A percentile compares a stretch with the other conserved stretches of the same genome.
Conservation (phyloP, 2,888 invertebrate species). For the Lepidonotus clava region DNA sequence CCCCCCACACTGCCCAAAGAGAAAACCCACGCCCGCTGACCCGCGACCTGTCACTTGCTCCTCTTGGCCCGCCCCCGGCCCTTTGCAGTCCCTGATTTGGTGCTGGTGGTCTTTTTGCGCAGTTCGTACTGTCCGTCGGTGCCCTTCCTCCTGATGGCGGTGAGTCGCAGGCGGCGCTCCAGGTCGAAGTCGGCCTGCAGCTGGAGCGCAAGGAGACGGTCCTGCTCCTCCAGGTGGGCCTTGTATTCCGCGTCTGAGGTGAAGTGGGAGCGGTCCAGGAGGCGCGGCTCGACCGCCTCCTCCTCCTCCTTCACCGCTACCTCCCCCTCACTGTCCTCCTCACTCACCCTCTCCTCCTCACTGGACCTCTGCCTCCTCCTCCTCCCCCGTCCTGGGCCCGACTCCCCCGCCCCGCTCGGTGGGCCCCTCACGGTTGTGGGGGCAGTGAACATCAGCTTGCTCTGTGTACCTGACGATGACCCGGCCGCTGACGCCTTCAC, state of each 20-base stretch:
- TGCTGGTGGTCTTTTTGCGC: too few species aligned
- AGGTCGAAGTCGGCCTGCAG: slow-evolving; percentile 57
- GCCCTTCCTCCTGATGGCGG: slow-evolving; percentile 53
- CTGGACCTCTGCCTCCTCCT: not conserved
- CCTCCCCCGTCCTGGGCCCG: not conserved
- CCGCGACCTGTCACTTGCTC: slow-evolving; percentile 2
- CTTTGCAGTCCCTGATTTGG: too few species aligned
- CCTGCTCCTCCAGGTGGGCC: slow-evolving; percentile 50
- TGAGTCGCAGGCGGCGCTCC: slow-evolving; percentile 48
- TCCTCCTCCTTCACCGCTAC: not conserved
- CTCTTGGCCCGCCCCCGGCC: not conserved
- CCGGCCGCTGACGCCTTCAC: slow-evolving; percentile 3
- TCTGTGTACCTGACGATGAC: not conserved
- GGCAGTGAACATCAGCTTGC: not conserved
- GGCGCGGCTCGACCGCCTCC: not conserved
- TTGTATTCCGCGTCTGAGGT: slow-evolving; percentile 20
- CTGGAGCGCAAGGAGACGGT: slow-evolving; percentile 50
- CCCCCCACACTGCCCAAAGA: too few species aligned
- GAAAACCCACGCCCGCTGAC: too few species aligned
- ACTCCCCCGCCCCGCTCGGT: not conserved
- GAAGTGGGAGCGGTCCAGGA: slow-evolving; percentile 20
- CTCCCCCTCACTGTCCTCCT: not conserved
- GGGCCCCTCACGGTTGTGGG: not conserved
- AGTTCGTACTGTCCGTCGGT: slow-evolving; percentile 45
- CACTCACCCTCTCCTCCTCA: not conserved